Base-by-base conservation (phyloP, 2,888 invertebrate species). In the Euplagia quadripunctaria region DNA sequence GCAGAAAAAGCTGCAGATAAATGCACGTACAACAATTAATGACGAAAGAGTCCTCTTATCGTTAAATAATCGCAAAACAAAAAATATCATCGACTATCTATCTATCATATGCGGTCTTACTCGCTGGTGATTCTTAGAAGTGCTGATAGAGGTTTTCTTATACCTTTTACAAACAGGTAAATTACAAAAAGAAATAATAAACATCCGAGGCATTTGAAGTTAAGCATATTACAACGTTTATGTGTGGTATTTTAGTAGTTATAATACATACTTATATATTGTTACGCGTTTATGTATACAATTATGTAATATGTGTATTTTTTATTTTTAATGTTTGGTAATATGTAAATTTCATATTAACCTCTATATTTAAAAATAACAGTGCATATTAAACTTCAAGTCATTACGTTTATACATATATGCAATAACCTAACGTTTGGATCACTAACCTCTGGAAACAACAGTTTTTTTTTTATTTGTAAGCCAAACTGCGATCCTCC, bases 21-120 rank as follows among this genome's bases (percentile, higher is more conserved):
- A 31, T 61, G 31, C 61, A 61, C 31, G n/a, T n/a, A 68, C 14
- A 43, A 43, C 43, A 68, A 58, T 68, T 66, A 66, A 55, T 55
- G 42, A n/a, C 41, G 52, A 49, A 49, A 16, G 31, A 66, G 43
- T 61, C 49, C 16, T 1, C n/a, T 68, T 68, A 55, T 68, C 51
- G 42, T 11, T n/a, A 58, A 11, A 68, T 41, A n/a, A 20, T 49
- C 61, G 49, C 66, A 20, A 58, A 42, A 68, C 43, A 8, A 61
- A 55, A 9, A 41, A 42, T 58, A 20, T 68, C 42, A 68, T 42
- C 52, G n/a, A 68, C 55, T 68, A 43, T 55, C 14, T 41, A n/a
- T 58, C 55, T 11, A n/a, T 58, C 43, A 0, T 11, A n/a, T 12
- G 20, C 4, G 8, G 20, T 43, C 20, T 58, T 4, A 8, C 43